Evolutionary conservation across 2,888 invertebrate species (phyloP).

Genomic region (Galeruca laticollis): DNA sequence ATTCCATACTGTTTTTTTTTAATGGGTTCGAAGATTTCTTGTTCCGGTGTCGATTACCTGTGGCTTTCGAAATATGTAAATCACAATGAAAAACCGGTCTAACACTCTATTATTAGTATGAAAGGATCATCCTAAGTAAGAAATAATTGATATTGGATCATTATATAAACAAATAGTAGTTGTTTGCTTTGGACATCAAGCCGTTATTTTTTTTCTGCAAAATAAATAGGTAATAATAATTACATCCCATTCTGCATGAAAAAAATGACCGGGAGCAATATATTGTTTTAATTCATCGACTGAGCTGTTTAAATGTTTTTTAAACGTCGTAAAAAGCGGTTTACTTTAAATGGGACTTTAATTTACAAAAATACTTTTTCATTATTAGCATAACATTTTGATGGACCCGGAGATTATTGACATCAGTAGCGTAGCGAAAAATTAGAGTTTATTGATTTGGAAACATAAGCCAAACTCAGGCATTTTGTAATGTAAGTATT

Average conservation of each 20-base stretch:
- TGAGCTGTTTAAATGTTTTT: constrained; percentile 33
- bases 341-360: constrained; percentile 27
- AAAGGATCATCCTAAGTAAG: not conserved
- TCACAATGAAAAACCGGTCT: not conserved
- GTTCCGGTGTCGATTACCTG: too few species aligned
- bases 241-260: not conserved
- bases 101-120: not conserved
- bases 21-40: not conserved
- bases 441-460: not conserved
- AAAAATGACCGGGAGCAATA: not conserved
- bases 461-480: too few species aligned
- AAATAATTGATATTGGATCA: constrained; percentile 2
- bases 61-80: not conserved
- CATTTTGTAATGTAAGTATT: too few species aligned
- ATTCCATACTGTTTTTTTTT: too few species aligned
- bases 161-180: constrained; percentile 9
- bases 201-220: not conserved
- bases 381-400: constrained; percentile 28
- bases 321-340: constrained; percentile 29
- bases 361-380: constrained; percentile 31
- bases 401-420: not conserved
- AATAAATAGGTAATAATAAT: constrained; percentile 8
- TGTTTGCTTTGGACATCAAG: constrained; percentile 8
- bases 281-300: constrained; percentile 2
- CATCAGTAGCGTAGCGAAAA: not conserved